Conservation (phyloP, 2,888 invertebrate genomes). For the Linyphia triangularis region DNA sequence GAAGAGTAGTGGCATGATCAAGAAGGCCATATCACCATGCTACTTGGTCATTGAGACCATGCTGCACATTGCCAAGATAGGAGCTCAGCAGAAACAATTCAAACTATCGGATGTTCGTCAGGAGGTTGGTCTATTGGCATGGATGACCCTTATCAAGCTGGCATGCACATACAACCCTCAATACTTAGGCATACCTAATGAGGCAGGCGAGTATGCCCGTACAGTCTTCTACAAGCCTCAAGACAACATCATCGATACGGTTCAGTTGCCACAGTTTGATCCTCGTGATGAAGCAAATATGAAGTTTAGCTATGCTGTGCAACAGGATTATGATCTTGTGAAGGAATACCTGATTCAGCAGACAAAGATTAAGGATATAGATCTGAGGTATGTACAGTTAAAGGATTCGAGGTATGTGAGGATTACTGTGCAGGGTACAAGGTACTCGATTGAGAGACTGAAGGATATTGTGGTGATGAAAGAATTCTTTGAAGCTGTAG, state of each 20-base stretch:
- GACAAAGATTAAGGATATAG: conserved; percentile 41
- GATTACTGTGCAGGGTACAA: conserved; percentile 57
- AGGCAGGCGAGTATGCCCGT: background rate
- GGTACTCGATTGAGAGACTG: conserved; percentile 57
- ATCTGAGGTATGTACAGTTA: conserved; percentile 9
- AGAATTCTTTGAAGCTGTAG: conserved; percentile 32
- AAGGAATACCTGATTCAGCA: conserved; percentile 26
- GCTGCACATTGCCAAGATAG: background rate
- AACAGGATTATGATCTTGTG: conserved; percentile 10
- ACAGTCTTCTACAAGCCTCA: conserved; percentile 10
- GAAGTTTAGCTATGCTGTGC: conserved; percentile 36
- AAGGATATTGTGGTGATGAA: conserved; percentile 60
- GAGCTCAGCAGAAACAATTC: background rate
- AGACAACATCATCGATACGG: conserved; percentile 48
- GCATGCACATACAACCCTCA: conserved; percentile 68
- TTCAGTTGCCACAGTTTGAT: conserved; percentile 44
- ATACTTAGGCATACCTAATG: conserved; percentile 42
- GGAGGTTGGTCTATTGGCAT: conserved; percentile 54
- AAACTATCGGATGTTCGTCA: background rate
- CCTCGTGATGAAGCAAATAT: background rate
- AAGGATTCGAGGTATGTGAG: background rate
- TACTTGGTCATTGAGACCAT: conserved; percentile 50
- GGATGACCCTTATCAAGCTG: conserved; percentile 65
- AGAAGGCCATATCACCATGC: conserved; percentile 51
- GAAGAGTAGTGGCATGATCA: background rate